phyloP scores from a whole-genome alignment of 2,888 invertebrate species.

The Catocala fraxini region DNA sequence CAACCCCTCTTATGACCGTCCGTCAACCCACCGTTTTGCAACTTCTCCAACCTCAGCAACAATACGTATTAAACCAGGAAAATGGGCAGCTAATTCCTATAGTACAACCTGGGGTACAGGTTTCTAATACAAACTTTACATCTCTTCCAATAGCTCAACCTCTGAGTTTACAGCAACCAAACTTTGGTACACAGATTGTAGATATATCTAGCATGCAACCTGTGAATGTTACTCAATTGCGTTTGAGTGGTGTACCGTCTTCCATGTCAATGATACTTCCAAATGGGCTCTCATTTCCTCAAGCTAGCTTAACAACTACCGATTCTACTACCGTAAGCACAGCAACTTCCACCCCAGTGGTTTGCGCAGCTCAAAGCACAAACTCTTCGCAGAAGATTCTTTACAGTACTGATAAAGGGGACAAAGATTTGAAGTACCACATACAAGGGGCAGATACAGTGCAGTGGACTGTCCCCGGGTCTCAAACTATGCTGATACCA shows the following conservation, averaged over 20 bases:
- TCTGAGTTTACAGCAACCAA: conserved; percentile 76
- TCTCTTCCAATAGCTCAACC: conserved; percentile 76
- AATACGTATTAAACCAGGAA: conserved; percentile 82
- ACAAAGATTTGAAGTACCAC: conserved; percentile 82
- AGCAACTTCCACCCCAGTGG: conserved; percentile 78
- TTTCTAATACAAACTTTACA: conserved; percentile 80
- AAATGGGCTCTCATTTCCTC: conserved; percentile 76
- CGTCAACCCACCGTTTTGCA: conserved; percentile 81
- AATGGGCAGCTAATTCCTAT: conserved; percentile 84
- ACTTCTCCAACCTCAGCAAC: conserved; percentile 76
- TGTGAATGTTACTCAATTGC: conserved; percentile 79
- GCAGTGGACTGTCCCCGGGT: conserved; percentile 82
- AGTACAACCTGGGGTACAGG: conserved; percentile 80
- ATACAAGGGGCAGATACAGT: conserved; percentile 80
- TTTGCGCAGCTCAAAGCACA: conserved; percentile 80
- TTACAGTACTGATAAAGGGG: conserved; percentile 81
- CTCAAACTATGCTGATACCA: conserved; percentile 83
- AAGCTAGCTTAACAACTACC: conserved; percentile 73
- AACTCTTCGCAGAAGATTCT: conserved; percentile 80
- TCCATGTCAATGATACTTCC: conserved; percentile 85
- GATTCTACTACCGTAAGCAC: conserved; percentile 82
- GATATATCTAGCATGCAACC: conserved; percentile 83
- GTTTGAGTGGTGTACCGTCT: conserved; percentile 79
- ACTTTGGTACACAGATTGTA: conserved; percentile 80
- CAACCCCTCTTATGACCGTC: conserved; percentile 80